A percentile compares a stretch with the other conserved stretches of the same genome.
These are phyloP conservation scores for Nomada lathburiana DNA, from an alignment of 2,888 invertebrate species.

Conservation along the genomic window DNA sequence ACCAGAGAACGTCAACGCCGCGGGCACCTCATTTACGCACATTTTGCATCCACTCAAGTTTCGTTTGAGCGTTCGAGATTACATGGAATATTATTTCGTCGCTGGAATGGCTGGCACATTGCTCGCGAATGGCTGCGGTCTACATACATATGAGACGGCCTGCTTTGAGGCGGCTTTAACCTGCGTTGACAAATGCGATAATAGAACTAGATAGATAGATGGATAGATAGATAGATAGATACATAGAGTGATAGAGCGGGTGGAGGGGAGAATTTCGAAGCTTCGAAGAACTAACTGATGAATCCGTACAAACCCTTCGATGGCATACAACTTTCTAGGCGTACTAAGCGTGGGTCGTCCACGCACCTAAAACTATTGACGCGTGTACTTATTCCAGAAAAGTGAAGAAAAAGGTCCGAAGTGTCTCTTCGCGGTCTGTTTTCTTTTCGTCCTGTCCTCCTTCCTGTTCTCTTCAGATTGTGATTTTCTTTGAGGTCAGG, in stretches of 20 bases:
- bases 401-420: background rate
- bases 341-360: background rate
- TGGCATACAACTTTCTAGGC: constrained; percentile 1
- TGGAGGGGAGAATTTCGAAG: constrained; percentile 49
- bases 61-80: constrained; percentile 78
- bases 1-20: constrained; percentile 59
- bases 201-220: constrained; percentile 11
- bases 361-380: constrained; percentile 31
- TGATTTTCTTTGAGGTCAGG: background rate
- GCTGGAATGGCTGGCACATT: constrained; percentile 59
- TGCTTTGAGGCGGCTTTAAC: constrained; percentile 58
- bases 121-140: constrained; percentile 45
- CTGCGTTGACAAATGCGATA: constrained; percentile 70
- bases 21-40: constrained; percentile 76
- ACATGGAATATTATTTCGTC: constrained; percentile 77
- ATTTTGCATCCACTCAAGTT: constrained; percentile 78
- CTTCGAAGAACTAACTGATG: constrained; percentile 45
- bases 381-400: constrained; percentile 27
- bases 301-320: constrained; percentile 34
- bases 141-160: constrained; percentile 2
- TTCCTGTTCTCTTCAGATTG: background rate
- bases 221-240: too few species aligned
- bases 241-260: background rate
- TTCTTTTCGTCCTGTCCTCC: constrained; percentile 6
- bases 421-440: constrained; percentile 29